These are phyloP conservation scores for Drosophila ercepeae DNA, from an alignment of 1,140 invertebrate species.

Conservation along the genomic window DNA sequence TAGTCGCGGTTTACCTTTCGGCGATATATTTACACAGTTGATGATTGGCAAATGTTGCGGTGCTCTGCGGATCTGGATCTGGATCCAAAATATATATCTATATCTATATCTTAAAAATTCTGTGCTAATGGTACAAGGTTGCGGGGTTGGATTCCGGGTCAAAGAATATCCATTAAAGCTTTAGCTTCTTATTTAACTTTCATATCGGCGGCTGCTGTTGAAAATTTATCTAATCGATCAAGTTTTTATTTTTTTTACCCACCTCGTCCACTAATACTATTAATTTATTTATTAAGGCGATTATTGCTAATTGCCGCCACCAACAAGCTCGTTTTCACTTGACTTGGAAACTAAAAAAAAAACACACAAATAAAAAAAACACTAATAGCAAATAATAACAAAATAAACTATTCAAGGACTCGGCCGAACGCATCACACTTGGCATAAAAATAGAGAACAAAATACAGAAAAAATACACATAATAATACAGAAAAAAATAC, in stretches of 20 bases:
- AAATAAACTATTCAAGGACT: slow-evolving; percentile 6
- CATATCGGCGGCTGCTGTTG: neutral
- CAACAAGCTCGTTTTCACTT: slow-evolving; percentile 2
- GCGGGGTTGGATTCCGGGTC: neutral
- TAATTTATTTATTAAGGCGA: slow-evolving; percentile 18
- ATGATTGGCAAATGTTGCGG: slow-evolving; percentile 47
- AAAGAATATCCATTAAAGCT: neutral
- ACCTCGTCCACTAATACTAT: neutral
- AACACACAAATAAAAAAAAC: too few species aligned
- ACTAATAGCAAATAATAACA: neutral
- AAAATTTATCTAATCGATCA: slow-evolving; percentile 3
- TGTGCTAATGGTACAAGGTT: slow-evolving; percentile 36
- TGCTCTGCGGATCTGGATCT: neutral
- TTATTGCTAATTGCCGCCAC: slow-evolving; percentile 24
- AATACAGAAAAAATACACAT: neutral
- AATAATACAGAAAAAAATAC: neutral
- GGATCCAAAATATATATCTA: neutral
- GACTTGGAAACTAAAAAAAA: too few species aligned
- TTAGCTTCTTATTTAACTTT: neutral
- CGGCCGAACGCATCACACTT: neutral
- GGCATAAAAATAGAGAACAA: neutral
- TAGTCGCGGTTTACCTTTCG: slow-evolving; percentile 47
- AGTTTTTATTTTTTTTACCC: neutral
- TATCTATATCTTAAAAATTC: too few species aligned
- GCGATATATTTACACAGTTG: slow-evolving; percentile 37